A percentile compares a stretch with the other conserved stretches of the same genome.
Conservation (phyloP, 2,113 vertebrate genomes). For the Marmota monax region DNA sequence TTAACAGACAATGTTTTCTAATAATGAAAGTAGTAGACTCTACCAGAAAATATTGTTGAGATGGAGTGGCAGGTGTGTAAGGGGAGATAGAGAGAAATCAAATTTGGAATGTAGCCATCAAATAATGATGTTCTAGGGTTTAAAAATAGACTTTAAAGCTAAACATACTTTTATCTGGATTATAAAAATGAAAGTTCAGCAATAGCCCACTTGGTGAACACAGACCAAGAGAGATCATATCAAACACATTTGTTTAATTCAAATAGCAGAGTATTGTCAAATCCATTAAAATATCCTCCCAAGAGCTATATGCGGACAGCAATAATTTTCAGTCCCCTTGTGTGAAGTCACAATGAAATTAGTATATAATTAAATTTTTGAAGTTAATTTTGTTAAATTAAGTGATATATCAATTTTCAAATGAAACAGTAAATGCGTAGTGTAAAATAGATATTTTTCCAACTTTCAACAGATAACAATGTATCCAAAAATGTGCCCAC, state of each 20-base stretch:
- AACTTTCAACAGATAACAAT: slow-evolving; percentile 17
- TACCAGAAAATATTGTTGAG: slow-evolving; percentile 13
- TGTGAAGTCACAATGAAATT: slow-evolving; percentile 29
- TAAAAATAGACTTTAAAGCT: slow-evolving; percentile 50
- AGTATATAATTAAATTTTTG: neutral
- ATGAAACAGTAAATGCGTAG: neutral
- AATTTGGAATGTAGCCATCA: neutral
- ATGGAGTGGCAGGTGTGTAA: neutral
- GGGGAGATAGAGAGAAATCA: neutral
- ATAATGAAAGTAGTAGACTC: neutral
- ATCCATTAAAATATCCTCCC: neutral
- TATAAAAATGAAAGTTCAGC: neutral
- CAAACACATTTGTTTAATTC: slow-evolving; percentile 40
- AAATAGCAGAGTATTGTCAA: neutral
- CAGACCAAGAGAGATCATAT: neutral
- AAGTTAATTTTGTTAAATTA: slow-evolving; percentile 51
- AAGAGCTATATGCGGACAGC: neutral
- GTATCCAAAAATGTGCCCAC: neutral
- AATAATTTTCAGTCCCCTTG: neutral
- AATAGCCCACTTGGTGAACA: slow-evolving; percentile 49
- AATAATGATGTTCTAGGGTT: neutral
- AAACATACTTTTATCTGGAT: slow-evolving; percentile 50
- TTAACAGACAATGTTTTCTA: slow-evolving; percentile 12
- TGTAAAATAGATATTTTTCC: neutral
- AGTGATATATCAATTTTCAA: slow-evolving; percentile 26